Evolutionary conservation across 2,113 vertebrate genomes (phyloP).

Genomic region (Bubalus kerabau): DNA sequence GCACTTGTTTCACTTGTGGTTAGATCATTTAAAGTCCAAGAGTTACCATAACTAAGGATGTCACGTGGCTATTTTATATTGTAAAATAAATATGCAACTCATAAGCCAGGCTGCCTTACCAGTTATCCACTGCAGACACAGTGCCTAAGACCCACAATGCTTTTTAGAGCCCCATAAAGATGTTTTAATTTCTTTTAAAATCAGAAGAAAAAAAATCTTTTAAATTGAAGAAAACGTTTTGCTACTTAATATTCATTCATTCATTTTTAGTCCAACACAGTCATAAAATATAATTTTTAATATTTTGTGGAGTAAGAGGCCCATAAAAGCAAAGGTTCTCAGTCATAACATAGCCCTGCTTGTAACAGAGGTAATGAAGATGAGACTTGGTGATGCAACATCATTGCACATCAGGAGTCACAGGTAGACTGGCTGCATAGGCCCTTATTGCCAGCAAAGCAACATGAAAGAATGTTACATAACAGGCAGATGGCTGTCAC

Average conservation of each 20-base stretch:
- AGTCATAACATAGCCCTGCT: not conserved
- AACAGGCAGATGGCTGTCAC: not conserved
- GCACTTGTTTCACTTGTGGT: not conserved
- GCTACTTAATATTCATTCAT: not conserved
- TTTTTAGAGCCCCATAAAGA: not conserved
- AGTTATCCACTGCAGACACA: not conserved
- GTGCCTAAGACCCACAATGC: not conserved
- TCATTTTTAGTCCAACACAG: not conserved
- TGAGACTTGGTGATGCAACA: too few species aligned
- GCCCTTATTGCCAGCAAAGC: not conserved
- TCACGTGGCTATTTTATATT: not conserved
- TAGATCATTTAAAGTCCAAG: not conserved
- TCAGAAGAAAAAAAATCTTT: not conserved
- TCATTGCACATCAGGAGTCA: not conserved
- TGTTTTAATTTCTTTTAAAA: conserved; percentile 14
- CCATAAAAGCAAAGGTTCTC: not conserved
- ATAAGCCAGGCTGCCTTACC: not conserved
- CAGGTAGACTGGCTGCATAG: not conserved
- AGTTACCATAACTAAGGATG: not conserved
- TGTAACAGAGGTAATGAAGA: not conserved
- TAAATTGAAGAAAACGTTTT: not conserved
- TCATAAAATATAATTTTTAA: conserved; percentile 1
- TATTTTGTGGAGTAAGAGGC: not conserved
- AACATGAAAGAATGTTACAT: not conserved
- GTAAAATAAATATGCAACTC: not conserved